A percentile compares a stretch with the other conserved stretches of the same genome.
These are phyloP conservation scores for Lasioglossum leucozonium DNA, from an alignment of 2,888 invertebrate genomes.

Conservation along the genomic window DNA sequence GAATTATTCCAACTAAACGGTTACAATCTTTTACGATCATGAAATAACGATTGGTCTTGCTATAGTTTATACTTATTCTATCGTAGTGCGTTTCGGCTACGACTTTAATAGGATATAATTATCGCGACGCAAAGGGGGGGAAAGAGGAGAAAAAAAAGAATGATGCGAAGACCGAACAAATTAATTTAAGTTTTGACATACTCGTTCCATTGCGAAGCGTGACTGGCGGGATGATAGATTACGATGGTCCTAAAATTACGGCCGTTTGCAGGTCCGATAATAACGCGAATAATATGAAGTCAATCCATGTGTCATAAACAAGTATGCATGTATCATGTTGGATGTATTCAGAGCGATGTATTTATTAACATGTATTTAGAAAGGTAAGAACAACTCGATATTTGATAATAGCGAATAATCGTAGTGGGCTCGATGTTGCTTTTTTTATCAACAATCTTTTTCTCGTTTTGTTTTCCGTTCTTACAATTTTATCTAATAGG, in stretches of 20 bases:
- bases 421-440: slow-evolving; percentile 74
- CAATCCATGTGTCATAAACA: slow-evolving; percentile 75
- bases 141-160: slow-evolving; percentile 27
- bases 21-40: slow-evolving; percentile 39
- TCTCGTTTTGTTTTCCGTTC: slow-evolving; percentile 29
- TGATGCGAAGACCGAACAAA: slow-evolving; percentile 53
- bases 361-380: slow-evolving; percentile 78
- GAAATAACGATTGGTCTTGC: slow-evolving; percentile 46
- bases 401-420: slow-evolving; percentile 72
- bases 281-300: slow-evolving; percentile 69
- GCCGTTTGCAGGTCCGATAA: slow-evolving; percentile 65
- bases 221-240: slow-evolving; percentile 58
- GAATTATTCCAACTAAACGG: slow-evolving; percentile 10
- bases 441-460: slow-evolving; percentile 56
- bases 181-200: slow-evolving; percentile 59
- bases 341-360: slow-evolving; percentile 79
- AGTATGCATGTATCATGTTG: slow-evolving; percentile 79
- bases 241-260: slow-evolving; percentile 67
- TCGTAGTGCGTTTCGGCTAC: slow-evolving; percentile 44
- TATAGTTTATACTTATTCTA: slow-evolving; percentile 37
- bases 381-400: slow-evolving; percentile 65
- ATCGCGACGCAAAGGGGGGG: slow-evolving; percentile 21
- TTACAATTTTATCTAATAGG: slow-evolving; percentile 40
- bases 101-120: slow-evolving; percentile 45
- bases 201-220: slow-evolving; percentile 52